Conservation (phyloP, 2,888 invertebrate genomes). For the Micoletzkya japonica region DNA sequence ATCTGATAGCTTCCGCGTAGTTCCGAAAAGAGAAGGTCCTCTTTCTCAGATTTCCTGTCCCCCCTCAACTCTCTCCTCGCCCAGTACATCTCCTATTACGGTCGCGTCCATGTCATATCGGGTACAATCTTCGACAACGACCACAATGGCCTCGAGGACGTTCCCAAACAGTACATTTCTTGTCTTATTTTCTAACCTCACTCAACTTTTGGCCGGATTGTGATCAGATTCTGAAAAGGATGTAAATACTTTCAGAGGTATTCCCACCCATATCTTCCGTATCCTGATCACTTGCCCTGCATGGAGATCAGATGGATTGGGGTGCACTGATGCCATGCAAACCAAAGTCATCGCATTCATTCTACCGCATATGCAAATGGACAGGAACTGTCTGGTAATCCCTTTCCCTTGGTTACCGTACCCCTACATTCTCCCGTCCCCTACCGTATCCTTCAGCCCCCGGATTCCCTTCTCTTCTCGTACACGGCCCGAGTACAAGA, state of each 20-base stretch:
- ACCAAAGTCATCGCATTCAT: conserved; percentile 26
- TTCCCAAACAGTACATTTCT: neutral
- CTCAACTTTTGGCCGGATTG: too few species aligned
- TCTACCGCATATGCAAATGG: conserved; percentile 21
- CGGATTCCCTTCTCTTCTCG: neutral
- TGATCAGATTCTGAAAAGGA: too few species aligned
- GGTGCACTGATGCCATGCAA: neutral
- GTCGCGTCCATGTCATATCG: conserved; percentile 13
- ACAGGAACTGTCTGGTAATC: conserved; percentile 22
- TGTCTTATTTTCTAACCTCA: too few species aligned
- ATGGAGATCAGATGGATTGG: neutral
- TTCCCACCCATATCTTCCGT: too few species aligned
- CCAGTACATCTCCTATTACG: neutral
- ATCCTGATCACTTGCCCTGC: neutral
- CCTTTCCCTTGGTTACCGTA: neutral
- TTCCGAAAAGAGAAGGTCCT: too few species aligned
- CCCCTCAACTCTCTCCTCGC: neutral
- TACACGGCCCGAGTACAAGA: conserved; percentile 21
- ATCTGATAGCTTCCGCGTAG: too few species aligned
- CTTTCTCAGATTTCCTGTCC: neutral
- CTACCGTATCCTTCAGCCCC: neutral
- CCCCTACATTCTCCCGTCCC: neutral
- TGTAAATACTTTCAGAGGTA: too few species aligned
- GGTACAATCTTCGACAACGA: neutral
- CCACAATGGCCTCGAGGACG: neutral